Conservation (phyloP, 2,113 vertebrate species). For the Scatophagus argus region DNA sequence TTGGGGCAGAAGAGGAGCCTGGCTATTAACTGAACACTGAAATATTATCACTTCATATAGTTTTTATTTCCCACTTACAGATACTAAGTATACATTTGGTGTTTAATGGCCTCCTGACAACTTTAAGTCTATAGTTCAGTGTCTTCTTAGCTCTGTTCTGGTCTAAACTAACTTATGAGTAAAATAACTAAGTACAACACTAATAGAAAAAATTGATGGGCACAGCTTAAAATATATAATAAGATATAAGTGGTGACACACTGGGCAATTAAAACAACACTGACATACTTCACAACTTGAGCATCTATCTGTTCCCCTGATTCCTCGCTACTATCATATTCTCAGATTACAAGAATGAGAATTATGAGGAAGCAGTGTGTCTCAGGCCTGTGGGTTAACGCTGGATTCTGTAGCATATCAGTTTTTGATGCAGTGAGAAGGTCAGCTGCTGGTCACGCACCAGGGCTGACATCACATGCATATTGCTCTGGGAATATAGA, state of each 20-base stretch:
- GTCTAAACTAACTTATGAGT: too few species aligned
- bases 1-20: background rate
- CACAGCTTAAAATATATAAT: too few species aligned
- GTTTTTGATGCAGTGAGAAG: background rate
- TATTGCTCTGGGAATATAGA: background rate
- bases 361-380: background rate
- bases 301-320: background rate
- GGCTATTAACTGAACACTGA: background rate
- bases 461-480: background rate
- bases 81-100: too few species aligned
- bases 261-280: background rate
- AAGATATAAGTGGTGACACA: background rate
- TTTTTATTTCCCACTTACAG: background rate
- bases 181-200: too few species aligned
- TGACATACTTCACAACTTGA: background rate
- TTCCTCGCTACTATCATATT: background rate
- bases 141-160: too few species aligned
- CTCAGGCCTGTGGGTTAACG: background rate
- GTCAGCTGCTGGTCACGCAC: slow-evolving; percentile 23
- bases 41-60: background rate
- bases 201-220: too few species aligned
- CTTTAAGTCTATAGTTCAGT: too few species aligned
- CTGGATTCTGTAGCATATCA: background rate
- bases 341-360: background rate
- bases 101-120: too few species aligned